A percentile compares a stretch with the other conserved stretches of the same genome.
phyloP scores from a whole-genome alignment of 2,113 vertebrate species.

The Perca schrenkii region DNA sequence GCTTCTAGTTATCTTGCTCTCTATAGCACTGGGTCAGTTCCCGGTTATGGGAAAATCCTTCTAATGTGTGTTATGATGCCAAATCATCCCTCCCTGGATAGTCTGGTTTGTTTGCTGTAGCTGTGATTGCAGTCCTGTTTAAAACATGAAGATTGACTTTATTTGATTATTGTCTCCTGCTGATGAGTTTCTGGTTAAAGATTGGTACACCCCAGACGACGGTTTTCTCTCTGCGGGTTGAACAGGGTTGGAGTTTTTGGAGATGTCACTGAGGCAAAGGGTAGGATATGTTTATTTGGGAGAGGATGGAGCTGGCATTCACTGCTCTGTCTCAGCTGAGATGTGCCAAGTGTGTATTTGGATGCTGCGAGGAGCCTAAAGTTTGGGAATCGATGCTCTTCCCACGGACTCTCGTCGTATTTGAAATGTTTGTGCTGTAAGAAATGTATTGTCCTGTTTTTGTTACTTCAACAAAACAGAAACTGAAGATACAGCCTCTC shows the following conservation, averaged over 20 bases:
- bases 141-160: not conserved
- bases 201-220: not conserved
- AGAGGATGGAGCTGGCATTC: slow-evolving; percentile 16
- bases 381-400: slow-evolving; percentile 27
- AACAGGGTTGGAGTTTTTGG: not conserved
- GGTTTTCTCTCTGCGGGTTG: not conserved
- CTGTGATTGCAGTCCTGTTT: not conserved
- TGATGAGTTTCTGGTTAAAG: not conserved
- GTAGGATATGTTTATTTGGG: slow-evolving; percentile 51
- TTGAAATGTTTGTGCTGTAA: slow-evolving; percentile 6
- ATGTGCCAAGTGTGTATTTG: slow-evolving; percentile 39
- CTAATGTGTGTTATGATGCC: not conserved
- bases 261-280: slow-evolving; percentile 24
- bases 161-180: not conserved
- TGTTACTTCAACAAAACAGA: not conserved
- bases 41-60: slow-evolving; percentile 6
- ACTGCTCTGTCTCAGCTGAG: slow-evolving; percentile 10
- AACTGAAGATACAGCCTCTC: not conserved
- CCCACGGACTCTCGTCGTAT: slow-evolving; percentile 6
- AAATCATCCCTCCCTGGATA: not conserved
- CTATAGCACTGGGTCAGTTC: not conserved
- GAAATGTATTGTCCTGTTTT: slow-evolving; percentile 5
- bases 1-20: not conserved
- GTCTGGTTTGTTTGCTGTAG: not conserved
- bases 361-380: slow-evolving; percentile 8